Base-by-base conservation (phyloP, 2,888 invertebrate genomes). In the Cryptocheilus praepositus region DNA sequence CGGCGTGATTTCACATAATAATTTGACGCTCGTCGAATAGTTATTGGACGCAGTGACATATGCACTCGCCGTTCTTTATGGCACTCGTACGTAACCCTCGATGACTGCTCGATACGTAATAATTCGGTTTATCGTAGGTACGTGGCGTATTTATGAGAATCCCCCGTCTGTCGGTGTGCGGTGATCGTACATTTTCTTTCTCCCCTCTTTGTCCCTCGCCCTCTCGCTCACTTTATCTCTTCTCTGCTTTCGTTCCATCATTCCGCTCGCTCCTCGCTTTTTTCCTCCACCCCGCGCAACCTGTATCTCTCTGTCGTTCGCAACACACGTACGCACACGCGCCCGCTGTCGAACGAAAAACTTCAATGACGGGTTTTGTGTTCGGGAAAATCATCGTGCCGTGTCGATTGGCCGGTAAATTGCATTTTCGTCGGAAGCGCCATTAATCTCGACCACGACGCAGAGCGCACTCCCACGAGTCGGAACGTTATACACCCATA, bases 401-500 rank as follows among this genome's bases (percentile, higher is more conserved):
- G 65, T 71, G 77, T 79, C 76, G 77, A 77, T 77, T 67, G 69
- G 70, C 67, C 67, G 71, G 74, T 75, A 79, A 77, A 77, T 77
- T 77, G 73, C 79, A 69, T 77, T 77, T 77, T 69, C 71, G 65
- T 58, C 71, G 67, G 70, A 67, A 73, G 69, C 64, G 71, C 73
- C 76, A 76, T 77, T 78, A 71, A 79, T 77, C 79, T 77, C 51
- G 18, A 36, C 61, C 56, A 51, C 25, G 61, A 61, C 55, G 61
- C 61, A 51, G 68, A 71, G 71, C 61, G 70, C 67, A 61, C 69
- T 68, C 77, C 66, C 77, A 56, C 55, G 64, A 63, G 62, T 36
- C 57, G 45, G 59, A 68, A 60, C 63, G 55, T 45, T 56, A 61
- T 64, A 53, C 64, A 67, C 49, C 16, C 16, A 13, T 16, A 13